These are phyloP conservation scores for Brachionus angularis DNA, from an alignment of 1,140 invertebrate genomes.

Conservation along the genomic window DNA sequence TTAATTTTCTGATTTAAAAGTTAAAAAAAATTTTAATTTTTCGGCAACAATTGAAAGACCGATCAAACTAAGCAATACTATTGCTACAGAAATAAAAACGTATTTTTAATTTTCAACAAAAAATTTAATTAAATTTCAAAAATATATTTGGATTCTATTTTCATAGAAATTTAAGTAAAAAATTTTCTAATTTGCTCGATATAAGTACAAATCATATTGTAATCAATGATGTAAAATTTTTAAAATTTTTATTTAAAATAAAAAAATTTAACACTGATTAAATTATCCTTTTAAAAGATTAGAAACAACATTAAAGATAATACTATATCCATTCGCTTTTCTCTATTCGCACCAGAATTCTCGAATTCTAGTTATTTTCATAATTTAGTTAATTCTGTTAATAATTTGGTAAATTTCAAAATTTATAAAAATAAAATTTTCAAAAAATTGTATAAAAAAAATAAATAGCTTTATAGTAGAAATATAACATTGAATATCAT, in stretches of 20 bases:
- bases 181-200: neutral
- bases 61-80: neutral
- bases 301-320: conserved; percentile 16
- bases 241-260: neutral
- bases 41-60: conserved; percentile 14
- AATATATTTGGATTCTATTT: neutral
- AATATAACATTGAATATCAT: conserved; percentile 6
- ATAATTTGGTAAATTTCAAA: neutral
- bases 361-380: conserved; percentile 8
- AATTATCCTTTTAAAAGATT: conserved; percentile 1
- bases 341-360: conserved; percentile 24
- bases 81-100: conserved; percentile 6
- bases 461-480: neutral
- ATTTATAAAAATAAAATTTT: neutral
- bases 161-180: conserved; percentile 29
- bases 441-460: neutral
- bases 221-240: conserved; percentile 21
- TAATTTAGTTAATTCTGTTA: neutral
- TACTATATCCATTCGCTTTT: conserved; percentile 12
- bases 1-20: conserved; percentile 1
- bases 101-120: neutral
- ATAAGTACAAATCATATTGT: conserved; percentile 15
- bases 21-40: conserved; percentile 40
- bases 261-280: neutral
- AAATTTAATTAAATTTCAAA: neutral